Evolutionary conservation across 2,113 vertebrate species (phyloP).

Genomic region (Oncorhynchus kisutch): DNA sequence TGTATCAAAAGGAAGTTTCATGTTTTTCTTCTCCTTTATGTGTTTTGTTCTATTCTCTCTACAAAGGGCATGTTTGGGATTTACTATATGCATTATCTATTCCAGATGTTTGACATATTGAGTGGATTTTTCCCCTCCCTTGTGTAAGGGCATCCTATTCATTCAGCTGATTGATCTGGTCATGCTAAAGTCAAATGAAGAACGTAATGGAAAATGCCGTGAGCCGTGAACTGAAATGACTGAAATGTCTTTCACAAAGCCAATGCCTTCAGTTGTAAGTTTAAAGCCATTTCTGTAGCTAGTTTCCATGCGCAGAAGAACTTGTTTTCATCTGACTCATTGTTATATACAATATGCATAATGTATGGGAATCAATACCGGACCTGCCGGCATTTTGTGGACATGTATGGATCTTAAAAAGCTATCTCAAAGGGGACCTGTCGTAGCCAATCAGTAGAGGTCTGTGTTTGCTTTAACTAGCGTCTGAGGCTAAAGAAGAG

Average conservation of each 20-base stretch:
- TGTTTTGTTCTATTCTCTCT: conserved; percentile 7
- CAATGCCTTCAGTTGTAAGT: background rate
- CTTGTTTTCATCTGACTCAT: conserved; percentile 31
- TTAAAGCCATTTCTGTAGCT: background rate
- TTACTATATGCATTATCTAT: conserved; percentile 14
- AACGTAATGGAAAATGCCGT: background rate
- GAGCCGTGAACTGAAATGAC: background rate
- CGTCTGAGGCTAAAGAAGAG: conserved; percentile 30
- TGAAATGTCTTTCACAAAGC: background rate
- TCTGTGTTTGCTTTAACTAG: conserved; percentile 49
- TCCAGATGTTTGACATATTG: conserved; percentile 5
- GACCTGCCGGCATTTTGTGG: conserved; percentile 38
- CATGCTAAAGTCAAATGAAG: background rate
- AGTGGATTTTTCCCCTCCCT: conserved; percentile 5
- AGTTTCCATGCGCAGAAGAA: conserved; percentile 11
- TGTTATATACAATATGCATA: conserved; percentile 45
- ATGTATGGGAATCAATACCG: conserved; percentile 53
- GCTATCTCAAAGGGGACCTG: conserved; percentile 49
- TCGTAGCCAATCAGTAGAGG: conserved; percentile 60
- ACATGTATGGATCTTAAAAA: conserved; percentile 36
- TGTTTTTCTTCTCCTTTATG: background rate
- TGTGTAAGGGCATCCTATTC: background rate
- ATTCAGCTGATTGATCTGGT: conserved; percentile 16
- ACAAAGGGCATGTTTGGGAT: conserved; percentile 17
- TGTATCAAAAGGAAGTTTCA: conserved; percentile 6